These are phyloP conservation scores for Heptranchias perlo DNA, from an alignment of 2,113 vertebrate species.

Conservation along the genomic window DNA sequence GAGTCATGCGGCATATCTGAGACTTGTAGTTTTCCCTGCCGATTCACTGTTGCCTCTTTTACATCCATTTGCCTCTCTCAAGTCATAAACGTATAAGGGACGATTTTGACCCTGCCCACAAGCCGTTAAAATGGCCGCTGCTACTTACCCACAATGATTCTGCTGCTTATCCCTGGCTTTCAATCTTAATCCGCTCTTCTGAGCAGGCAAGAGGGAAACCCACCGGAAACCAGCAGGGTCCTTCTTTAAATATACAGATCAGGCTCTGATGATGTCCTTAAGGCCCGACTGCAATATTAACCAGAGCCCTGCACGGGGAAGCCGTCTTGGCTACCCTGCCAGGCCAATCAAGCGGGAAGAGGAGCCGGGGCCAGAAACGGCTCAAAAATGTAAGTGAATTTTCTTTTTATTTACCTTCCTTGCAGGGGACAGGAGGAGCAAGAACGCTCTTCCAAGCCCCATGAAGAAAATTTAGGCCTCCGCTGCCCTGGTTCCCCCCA, in stretches of 20 bases:
- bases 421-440: no score
- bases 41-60: background rate
- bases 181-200: background rate
- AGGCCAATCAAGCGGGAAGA: background rate
- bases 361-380: background rate
- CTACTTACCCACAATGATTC: background rate
- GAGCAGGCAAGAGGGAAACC: background rate
- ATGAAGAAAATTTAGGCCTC: no score
- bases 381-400: background rate
- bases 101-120: background rate
- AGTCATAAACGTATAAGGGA: background rate
- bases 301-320: background rate
- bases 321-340: background rate
- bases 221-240: background rate
- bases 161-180: background rate
- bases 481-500: no score
- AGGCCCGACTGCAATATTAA: background rate
- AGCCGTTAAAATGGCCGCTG: background rate
- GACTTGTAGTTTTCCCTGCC: background rate
- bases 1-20: background rate
- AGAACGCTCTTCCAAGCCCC: no score
- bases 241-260: background rate
- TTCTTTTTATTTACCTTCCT: background rate
- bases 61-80: background rate
- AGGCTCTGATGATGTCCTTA: background rate